Evolutionary conservation across 2,888 invertebrate species (phyloP), one percentile per base, ranked within the genome.

Genomic region (Megamerina dolium): DNA sequence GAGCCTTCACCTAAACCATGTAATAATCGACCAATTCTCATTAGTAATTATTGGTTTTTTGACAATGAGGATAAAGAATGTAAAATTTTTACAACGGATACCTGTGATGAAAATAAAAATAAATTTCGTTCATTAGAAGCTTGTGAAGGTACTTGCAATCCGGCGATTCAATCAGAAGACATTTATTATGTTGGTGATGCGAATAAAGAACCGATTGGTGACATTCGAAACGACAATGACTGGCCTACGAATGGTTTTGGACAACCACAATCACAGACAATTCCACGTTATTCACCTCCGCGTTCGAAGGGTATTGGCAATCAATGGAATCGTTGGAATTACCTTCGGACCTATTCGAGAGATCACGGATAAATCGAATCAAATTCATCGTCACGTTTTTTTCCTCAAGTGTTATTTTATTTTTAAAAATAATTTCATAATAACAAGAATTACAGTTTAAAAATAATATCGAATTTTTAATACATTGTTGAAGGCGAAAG

Each of bases 41-140:
- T 55, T 1, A 46, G 55, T 4, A 65, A 65, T 21, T 65, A 46
- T 43, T 65, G 65, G 67, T 66, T 62, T 44, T 66, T 60, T 41
- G 67, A 65, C 43, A 58, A 61, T 14, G 59, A 57, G 0, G 58
- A 60, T 46, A 52, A 50, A 14, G 48, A 60, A 27, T 65, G 65
- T 12, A 62, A 62, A 51, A 44, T 66, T 23, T 65, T 65, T 19
- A 65, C 67, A 10, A 52, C 66, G 10, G 62, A 65, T 41, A 56
- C 56, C 35, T 65, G 65, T 23, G 67, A 65, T 45, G 46, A 54
- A 30, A 66, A 64, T 36, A 52, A 42, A 14, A 65, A 65, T 50
- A 62, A 60, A 12, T 65, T 65, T 23, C 52, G 51, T 12, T 55
- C 58, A 2, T 26, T 66, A 37, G 54, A 54, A 43, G 55, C 58